Percentiles rank a stretch among this genome's conserved stretches.
Conservation (phyloP, 2,113 vertebrate genomes). For the Lontra canadensis region DNA sequence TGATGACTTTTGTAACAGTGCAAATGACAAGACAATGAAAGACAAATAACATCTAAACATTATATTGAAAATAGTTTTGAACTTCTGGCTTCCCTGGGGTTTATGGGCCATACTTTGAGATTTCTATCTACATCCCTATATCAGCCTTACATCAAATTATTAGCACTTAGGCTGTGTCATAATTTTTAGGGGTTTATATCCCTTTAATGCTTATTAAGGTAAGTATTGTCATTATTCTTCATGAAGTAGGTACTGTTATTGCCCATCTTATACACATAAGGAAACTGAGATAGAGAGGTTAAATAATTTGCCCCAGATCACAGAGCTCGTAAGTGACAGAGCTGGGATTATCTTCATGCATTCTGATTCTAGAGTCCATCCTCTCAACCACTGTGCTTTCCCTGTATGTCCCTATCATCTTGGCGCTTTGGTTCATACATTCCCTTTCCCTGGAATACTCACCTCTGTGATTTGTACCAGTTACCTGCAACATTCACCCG, state of each 20-base stretch:
- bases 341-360: not conserved
- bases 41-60: not conserved
- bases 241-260: not conserved
- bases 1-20: not conserved
- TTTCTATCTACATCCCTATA: not conserved
- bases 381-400: not conserved
- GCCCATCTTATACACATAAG: not conserved
- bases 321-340: not conserved
- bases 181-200: constrained; percentile 3
- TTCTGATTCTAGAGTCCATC: not conserved
- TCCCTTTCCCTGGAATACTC: not conserved
- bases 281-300: not conserved
- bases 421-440: not conserved
- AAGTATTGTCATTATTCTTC: not conserved
- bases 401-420: not conserved
- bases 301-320: not conserved
- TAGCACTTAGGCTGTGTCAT: not conserved
- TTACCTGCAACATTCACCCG: not conserved
- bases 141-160: not conserved
- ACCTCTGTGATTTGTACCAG: not conserved
- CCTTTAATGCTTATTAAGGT: not conserved
- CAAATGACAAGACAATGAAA: not conserved
- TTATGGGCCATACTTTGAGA: not conserved
- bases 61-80: constrained; percentile 28
- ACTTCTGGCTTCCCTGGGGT: not conserved